Evolutionary conservation across 2,113 vertebrate genomes (phyloP).

Genomic region (Telmatochromis sp.): DNA sequence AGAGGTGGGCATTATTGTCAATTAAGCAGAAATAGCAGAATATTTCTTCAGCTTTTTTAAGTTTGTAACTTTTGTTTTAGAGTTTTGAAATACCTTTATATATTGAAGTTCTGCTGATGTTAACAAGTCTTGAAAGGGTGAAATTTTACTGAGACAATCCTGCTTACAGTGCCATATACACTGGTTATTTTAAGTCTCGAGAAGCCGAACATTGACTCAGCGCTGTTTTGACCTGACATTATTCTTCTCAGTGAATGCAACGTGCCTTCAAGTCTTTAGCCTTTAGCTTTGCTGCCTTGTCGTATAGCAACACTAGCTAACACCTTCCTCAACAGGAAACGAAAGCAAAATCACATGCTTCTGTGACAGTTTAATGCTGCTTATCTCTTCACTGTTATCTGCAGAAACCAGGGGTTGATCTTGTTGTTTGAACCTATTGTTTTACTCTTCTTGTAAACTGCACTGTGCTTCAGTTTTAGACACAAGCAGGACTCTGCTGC

Average conservation of each 20-base stretch:
- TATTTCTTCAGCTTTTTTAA: not conserved
- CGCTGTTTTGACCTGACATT: not conserved
- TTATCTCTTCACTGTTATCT: not conserved
- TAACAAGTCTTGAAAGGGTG: not conserved
- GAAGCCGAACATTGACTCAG: not conserved
- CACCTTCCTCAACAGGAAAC: not conserved
- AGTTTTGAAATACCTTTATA: not conserved
- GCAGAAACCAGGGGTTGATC: not conserved
- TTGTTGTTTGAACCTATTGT: not conserved
- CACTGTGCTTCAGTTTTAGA: not conserved
- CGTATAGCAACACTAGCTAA: not conserved
- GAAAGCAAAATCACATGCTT: not conserved
- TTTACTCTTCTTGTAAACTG: not conserved
- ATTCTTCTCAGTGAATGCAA: not conserved
- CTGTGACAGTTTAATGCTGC: not conserved
- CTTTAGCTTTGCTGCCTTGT: not conserved
- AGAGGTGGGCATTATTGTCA: not conserved
- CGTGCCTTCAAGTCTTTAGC: conserved; percentile 5
- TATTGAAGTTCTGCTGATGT: not conserved
- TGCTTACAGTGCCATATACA: not conserved
- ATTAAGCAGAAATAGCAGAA: not conserved
- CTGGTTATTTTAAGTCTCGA: not conserved
- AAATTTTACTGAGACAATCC: not conserved
- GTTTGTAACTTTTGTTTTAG: not conserved
- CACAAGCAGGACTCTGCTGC: not conserved